Conservation (phyloP, 2,888 invertebrate species). For the Thereva nobilitata region DNA sequence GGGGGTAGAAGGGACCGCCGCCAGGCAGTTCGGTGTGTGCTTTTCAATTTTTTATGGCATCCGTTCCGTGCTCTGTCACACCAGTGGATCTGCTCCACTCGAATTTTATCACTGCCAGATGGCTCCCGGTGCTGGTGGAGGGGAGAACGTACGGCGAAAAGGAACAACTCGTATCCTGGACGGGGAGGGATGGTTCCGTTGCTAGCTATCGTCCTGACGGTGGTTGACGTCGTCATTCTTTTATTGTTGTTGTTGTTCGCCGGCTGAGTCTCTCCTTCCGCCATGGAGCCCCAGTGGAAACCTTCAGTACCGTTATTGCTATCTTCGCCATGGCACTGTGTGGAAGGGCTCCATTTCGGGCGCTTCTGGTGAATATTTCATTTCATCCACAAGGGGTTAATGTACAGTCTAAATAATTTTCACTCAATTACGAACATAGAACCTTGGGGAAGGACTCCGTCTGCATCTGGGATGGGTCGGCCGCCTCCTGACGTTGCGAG, state of each 20-base stretch:
- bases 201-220: constrained; percentile 20
- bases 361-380: constrained; percentile 30
- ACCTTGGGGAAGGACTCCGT: background rate
- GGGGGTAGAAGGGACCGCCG: constrained; percentile 6
- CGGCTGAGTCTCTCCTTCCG: constrained; percentile 13
- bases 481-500: too few species aligned
- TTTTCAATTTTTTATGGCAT: constrained; percentile 34
- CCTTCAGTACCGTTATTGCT: constrained; percentile 9
- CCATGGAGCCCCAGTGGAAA: background rate
- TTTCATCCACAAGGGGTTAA: constrained; percentile 33
- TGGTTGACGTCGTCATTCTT: constrained; percentile 11
- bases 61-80: constrained; percentile 32
- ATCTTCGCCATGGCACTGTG: constrained; percentile 12
- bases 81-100: constrained; percentile 29
- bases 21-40: constrained; percentile 18
- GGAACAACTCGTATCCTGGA: background rate
- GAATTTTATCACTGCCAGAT: constrained; percentile 25
- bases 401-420: constrained; percentile 33
- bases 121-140: background rate
- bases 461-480: background rate
- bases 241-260: constrained; percentile 6
- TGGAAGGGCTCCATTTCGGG: constrained; percentile 10
- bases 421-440: constrained; percentile 30
- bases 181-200: constrained; percentile 26
- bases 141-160: background rate